Percentiles rank a stretch among this genome's conserved stretches.
These are phyloP conservation scores for Lytechinus variegatus DNA, from an alignment of 35 echinoderm and acorn worm species.

Conservation along the genomic window DNA sequence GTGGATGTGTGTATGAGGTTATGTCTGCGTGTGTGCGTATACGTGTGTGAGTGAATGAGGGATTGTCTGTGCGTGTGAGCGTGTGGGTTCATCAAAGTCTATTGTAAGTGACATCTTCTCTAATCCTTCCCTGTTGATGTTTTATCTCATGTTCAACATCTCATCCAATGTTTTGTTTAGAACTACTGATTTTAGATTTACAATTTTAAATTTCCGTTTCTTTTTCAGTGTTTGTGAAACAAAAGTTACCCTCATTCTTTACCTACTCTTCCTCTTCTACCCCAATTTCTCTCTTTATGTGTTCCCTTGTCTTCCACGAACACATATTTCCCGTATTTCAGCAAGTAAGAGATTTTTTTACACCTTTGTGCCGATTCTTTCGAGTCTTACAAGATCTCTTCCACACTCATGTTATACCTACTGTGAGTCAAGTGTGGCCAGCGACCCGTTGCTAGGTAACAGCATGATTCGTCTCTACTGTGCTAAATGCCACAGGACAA, in stretches of 20 bases:
- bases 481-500: constrained; percentile 48
- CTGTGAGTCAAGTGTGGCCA: neutral
- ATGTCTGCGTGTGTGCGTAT: no score
- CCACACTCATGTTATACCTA: neutral
- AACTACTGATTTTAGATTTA: neutral
- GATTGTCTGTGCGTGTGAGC: no score
- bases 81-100: no score
- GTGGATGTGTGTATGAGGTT: no score
- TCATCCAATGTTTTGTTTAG: neutral
- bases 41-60: no score
- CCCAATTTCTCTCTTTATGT: neutral
- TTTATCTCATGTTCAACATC: no score
- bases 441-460: constrained; percentile 38
- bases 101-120: no score
- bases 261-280: neutral
- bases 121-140: no score
- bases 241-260: neutral
- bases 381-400: neutral
- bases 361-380: neutral
- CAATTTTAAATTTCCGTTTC: neutral
- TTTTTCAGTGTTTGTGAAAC: neutral
- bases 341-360: neutral
- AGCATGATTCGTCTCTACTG: constrained; percentile 26
- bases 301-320: neutral
- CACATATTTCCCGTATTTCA: neutral